phyloP scores from a whole-genome alignment of 2,888 invertebrate species.

The Yponomeuta sedellus region DNA sequence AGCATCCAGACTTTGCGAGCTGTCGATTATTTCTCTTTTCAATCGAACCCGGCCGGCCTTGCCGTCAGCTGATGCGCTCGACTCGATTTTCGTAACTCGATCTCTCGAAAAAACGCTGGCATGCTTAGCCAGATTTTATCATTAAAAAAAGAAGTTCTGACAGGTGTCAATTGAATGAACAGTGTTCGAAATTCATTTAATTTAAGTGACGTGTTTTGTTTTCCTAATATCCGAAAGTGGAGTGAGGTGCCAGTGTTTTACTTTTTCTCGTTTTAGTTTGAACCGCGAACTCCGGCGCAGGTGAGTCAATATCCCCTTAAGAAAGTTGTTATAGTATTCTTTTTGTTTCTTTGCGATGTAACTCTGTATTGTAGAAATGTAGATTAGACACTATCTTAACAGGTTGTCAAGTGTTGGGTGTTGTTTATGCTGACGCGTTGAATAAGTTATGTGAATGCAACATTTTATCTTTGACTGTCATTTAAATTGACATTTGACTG shows the following conservation, averaged over 20 bases:
- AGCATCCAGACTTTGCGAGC: conserved; percentile 31
- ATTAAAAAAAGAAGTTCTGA: neutral
- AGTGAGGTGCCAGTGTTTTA: conserved; percentile 8
- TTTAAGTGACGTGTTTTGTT: conserved; percentile 2
- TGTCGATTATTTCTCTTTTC: conserved; percentile 28
- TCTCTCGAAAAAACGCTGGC: conserved; percentile 3
- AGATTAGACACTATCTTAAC: conserved; percentile 12
- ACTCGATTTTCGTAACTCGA: neutral
- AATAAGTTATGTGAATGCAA: conserved; percentile 12
- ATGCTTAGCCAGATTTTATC: neutral
- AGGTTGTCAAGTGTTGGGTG: conserved; percentile 5
- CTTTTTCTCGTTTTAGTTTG: neutral
- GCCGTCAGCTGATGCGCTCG: conserved; percentile 48
- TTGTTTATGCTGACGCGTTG: conserved; percentile 11
- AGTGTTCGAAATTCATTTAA: conserved; percentile 2
- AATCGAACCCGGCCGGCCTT: conserved; percentile 52
- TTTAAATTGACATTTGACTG: conserved; percentile 10
- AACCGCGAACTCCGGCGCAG: neutral
- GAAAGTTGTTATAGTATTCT: neutral
- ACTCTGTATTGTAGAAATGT: conserved; percentile 6
- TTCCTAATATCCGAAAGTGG: neutral
- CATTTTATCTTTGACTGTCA: conserved; percentile 13
- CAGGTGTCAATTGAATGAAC: neutral
- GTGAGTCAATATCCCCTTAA: conserved; percentile 7
- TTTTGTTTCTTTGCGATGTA: neutral